A percentile compares a stretch with the other conserved stretches of the same genome.
Conservation (phyloP, 2,113 vertebrate species). For the Telmatochromis brachygnathus region DNA sequence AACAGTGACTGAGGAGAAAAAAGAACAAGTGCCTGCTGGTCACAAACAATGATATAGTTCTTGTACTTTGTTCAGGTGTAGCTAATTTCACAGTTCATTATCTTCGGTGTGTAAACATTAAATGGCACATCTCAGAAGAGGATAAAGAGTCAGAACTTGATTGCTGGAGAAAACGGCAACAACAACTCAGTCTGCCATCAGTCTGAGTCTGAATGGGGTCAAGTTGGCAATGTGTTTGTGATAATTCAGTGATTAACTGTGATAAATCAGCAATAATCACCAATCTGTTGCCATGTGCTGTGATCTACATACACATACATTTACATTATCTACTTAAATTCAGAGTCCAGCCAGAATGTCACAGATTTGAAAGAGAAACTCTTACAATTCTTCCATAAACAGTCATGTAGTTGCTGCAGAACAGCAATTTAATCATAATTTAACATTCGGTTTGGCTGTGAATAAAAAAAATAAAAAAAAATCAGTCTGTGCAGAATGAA, state of each 20-base stretch:
- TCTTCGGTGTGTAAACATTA: not conserved
- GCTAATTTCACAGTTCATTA: not conserved
- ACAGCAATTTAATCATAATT: not conserved
- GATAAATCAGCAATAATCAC: not conserved
- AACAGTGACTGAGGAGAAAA: not conserved
- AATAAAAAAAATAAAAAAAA: not conserved
- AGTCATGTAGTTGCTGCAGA: not conserved
- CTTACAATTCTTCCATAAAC: not conserved
- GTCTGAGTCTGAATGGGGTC: not conserved
- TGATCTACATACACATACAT: not conserved
- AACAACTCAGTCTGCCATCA: not conserved
- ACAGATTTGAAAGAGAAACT: not conserved
- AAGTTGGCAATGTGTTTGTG: not conserved
- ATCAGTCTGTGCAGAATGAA: not conserved
- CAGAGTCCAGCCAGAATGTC: not conserved
- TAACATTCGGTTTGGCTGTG: not conserved
- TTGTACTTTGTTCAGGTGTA: not conserved
- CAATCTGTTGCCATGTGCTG: not conserved
- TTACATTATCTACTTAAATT: not conserved
- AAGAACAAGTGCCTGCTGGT: not conserved
- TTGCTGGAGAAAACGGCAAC: not conserved
- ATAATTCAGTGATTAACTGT: not conserved
- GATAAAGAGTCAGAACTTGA: not conserved
- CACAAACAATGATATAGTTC: not conserved
- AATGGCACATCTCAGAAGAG: not conserved